Base-by-base conservation (phyloP, 2,797 vertebrate genomes). In the Megaceryle alcyon region DNA sequence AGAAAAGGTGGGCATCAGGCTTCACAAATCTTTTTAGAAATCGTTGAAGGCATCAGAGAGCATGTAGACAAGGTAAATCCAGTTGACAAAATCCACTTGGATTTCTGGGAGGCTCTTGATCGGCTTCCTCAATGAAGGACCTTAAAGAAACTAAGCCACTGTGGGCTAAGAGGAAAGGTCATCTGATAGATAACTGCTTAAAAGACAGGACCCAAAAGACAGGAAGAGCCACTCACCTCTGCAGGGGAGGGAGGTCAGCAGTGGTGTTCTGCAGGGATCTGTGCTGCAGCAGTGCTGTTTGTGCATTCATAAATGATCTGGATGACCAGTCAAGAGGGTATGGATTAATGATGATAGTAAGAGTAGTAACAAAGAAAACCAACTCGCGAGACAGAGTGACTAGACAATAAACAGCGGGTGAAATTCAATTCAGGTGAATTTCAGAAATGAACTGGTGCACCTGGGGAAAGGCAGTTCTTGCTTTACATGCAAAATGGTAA, bases 11-110 rank as follows among this genome's bases (percentile, higher is more conserved):
- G 46, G 21, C 13, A 19, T 51, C 14, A 21, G 9, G 16, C 56
- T 66, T 77, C 17, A 25, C n/a, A 46, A 16, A 70, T 73, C 76
- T 73, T 82, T 33, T 59, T 25, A 76, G 60, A 54, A 66, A 82
- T 77, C 71, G 80, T 66, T 71, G 82, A 70, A 86, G 53, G 60
- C 72, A 63, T 80, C 76, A 33, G 75, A 43, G 51, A 61, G 13
- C 0, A 0, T 35, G 60, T 70, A 77, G 76, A 70, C 56, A 37
- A 90, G 72, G 56, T 80, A 94, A 95, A 92, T 85, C 72, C 72
- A 44, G 31, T 63, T 66, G 76, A 66, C 14, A 88, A 88, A 94
- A 95, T 83, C 76, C 79, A 70, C 76, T 90, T 86, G 68, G n/a
- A 18, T 84, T 76, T 75, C 78, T 68, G n/a, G 76, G 49, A 88